phyloP scores from a whole-genome alignment of 2,888 invertebrate genomes.

The Polydrusus pterygomalis region DNA sequence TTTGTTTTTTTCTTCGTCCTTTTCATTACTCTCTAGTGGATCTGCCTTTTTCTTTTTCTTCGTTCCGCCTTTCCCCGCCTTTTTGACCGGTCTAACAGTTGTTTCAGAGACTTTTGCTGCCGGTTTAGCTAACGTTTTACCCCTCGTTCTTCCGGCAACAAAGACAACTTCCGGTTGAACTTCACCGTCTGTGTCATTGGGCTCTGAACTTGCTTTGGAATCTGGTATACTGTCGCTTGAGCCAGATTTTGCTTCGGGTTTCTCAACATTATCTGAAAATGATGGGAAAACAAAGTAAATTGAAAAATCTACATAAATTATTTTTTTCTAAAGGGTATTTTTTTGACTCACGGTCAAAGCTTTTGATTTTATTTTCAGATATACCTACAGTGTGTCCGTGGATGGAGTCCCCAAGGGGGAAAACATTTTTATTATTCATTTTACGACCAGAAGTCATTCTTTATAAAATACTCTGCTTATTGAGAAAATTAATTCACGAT shows the following conservation, averaged over 20 bases:
- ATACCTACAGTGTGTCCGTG: no score
- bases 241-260: background rate
- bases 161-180: slow-evolving; percentile 50
- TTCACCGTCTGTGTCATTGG: slow-evolving; percentile 19
- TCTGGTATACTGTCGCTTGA: background rate
- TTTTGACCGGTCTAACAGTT: background rate
- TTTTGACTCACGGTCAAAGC: no score
- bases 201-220: background rate
- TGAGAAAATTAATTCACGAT: no score
- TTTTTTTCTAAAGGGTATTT: no score
- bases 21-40: background rate
- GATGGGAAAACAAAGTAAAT: background rate
- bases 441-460: no score
- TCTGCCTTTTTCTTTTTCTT: slow-evolving; percentile 3
- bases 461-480: no score
- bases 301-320: no score
- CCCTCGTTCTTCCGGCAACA: slow-evolving; percentile 42
- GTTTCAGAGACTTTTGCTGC: background rate
- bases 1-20: background rate
- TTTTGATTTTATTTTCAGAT: no score
- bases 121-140: background rate
- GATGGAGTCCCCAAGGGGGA: no score
- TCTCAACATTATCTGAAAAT: background rate
- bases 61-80: background rate
- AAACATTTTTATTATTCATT: no score